Evolutionary conservation across 2,113 vertebrate species (phyloP).

Genomic region (Hippocampus abdominalis): DNA sequence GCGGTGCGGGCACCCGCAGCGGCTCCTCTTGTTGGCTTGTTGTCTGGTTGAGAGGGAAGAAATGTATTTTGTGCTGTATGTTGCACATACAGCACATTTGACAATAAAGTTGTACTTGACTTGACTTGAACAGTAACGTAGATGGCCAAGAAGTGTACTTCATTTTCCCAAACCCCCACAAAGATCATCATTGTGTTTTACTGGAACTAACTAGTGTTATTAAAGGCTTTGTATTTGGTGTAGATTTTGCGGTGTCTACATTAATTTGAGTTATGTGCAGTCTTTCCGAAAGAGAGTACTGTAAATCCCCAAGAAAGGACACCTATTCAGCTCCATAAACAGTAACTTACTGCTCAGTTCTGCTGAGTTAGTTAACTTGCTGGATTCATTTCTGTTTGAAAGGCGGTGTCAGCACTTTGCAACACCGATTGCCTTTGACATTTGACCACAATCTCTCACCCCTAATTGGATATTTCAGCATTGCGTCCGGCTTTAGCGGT

Average conservation of each 20-base stretch:
- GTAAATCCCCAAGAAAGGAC: constrained; percentile 3
- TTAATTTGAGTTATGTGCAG: neutral
- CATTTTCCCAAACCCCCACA: too few relatives aligned
- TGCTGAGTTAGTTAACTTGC: constrained; percentile 14
- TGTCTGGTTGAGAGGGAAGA: too few relatives aligned
- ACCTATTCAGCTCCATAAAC: too few relatives aligned
- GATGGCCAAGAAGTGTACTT: too few relatives aligned
- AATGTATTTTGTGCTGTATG: too few relatives aligned
- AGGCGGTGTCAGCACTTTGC: constrained; percentile 33
- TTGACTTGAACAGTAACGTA: too few relatives aligned
- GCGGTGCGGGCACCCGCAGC: too few relatives aligned
- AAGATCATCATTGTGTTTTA: neutral
- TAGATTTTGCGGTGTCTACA: neutral
- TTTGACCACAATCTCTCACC: constrained; percentile 41
- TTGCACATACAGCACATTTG: too few relatives aligned
- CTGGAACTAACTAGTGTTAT: neutral
- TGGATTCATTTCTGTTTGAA: constrained; percentile 24
- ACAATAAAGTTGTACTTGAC: too few relatives aligned
- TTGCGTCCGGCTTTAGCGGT: constrained; percentile 23
- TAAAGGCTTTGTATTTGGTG: neutral
- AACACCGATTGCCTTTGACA: constrained; percentile 12
- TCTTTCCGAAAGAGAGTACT: neutral
- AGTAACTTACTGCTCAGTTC: neutral
- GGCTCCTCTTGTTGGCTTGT: too few relatives aligned
- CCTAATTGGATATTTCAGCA: constrained; percentile 36